Conservation (phyloP, 2,888 invertebrate genomes). For the Charanyca ferruginea region DNA sequence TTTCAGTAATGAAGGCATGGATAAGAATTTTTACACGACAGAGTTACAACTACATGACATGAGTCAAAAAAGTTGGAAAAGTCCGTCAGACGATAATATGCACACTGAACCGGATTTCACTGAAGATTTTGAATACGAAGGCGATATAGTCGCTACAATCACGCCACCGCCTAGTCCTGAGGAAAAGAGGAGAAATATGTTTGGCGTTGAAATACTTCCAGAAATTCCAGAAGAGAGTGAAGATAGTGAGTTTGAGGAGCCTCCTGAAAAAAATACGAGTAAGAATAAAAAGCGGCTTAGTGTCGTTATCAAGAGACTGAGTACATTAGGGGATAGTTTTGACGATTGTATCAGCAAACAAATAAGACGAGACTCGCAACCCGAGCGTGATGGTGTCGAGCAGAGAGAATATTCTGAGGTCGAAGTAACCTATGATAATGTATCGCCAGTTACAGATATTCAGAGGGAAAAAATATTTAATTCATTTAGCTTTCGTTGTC, state of each 20-base stretch:
- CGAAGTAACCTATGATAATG: constrained; percentile 84
- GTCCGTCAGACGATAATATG: constrained; percentile 85
- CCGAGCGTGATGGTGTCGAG: constrained; percentile 73
- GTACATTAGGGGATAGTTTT: constrained; percentile 87
- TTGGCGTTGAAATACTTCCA: constrained; percentile 89
- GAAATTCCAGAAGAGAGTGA: constrained; percentile 90
- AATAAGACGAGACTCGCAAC: constrained; percentile 80
- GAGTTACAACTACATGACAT: constrained; percentile 85
- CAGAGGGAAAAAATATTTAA: constrained; percentile 86
- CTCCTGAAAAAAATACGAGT: constrained; percentile 64
- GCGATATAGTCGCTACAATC: constrained; percentile 76
- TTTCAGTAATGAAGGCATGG: constrained; percentile 79
- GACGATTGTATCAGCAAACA: constrained; percentile 88
- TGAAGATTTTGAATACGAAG: constrained; percentile 67
- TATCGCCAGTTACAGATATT: constrained; percentile 85
- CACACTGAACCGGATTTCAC: constrained; percentile 72
- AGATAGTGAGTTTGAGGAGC: constrained; percentile 76
- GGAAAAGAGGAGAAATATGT: constrained; percentile 86
- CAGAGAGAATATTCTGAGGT: constrained; percentile 81
- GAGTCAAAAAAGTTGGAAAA: constrained; percentile 87
- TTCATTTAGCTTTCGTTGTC: constrained; percentile 85
- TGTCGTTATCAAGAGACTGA: constrained; percentile 88
- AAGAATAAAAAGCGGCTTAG: constrained; percentile 82
- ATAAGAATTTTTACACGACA: constrained; percentile 75
- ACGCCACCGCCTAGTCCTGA: constrained; percentile 88